A percentile compares a stretch with the other conserved stretches of the same genome.
phyloP scores from a whole-genome alignment of 2,888 invertebrate species.

The Ctenicera cuprea region DNA sequence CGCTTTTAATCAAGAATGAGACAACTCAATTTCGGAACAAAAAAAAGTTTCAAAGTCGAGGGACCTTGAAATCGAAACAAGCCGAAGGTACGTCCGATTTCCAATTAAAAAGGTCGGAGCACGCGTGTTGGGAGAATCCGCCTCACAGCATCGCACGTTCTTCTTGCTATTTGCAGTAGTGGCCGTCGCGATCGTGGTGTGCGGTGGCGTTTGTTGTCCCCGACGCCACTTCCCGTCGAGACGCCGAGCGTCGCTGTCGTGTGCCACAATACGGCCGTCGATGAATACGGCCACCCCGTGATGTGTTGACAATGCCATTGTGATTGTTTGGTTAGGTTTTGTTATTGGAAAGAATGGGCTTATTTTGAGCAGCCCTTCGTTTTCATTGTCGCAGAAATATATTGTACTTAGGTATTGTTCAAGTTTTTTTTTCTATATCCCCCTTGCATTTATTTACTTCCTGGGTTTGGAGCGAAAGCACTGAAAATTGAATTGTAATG shows the following conservation, averaged over 20 bases:
- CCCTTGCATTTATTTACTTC: constrained; percentile 41
- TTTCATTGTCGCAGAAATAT: constrained; percentile 57
- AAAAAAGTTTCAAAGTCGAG: not conserved
- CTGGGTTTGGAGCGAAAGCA: not conserved
- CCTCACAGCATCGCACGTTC: constrained; percentile 49
- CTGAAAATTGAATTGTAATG: not conserved
- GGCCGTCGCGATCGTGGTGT: constrained; percentile 52
- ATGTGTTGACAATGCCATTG: constrained; percentile 62
- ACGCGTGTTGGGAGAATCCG: constrained; percentile 49
- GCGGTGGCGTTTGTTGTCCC: constrained; percentile 45
- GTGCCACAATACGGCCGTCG: constrained; percentile 50
- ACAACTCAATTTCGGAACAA: not conserved
- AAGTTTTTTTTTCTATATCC: constrained; percentile 35
- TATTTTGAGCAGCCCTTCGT: constrained; percentile 57
- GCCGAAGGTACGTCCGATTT: constrained; percentile 53
- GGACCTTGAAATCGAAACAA: constrained; percentile 48
- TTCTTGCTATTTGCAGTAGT: constrained; percentile 44
- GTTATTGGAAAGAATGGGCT: constrained; percentile 58
- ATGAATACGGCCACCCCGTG: constrained; percentile 55
- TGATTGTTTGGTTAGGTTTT: constrained; percentile 61
- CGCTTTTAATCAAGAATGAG: not conserved
- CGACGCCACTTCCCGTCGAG: constrained; percentile 55
- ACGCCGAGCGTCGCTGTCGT: constrained; percentile 55
- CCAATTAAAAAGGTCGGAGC: constrained; percentile 54
- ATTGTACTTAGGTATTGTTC: constrained; percentile 58